A percentile compares a stretch with the other conserved stretches of the same genome.
Conservation (phyloP, 2,113 vertebrate species). For the Lycaon pictus region DNA sequence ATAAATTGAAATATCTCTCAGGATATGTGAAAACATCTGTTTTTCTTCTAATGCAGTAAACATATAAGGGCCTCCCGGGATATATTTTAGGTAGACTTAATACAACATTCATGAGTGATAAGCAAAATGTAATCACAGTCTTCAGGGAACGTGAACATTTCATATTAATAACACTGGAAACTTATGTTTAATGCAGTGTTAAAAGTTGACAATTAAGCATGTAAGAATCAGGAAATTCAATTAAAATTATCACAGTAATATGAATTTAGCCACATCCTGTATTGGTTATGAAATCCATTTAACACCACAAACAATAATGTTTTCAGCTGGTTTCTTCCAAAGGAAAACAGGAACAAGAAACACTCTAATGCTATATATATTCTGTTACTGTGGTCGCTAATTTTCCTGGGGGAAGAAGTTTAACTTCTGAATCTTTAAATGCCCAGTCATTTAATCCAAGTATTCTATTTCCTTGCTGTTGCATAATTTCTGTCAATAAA, state of each 20-base stretch:
- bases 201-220: slow-evolving; percentile 70
- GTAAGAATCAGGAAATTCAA: slow-evolving; percentile 76
- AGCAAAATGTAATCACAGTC: slow-evolving; percentile 68
- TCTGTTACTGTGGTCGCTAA: slow-evolving; percentile 56
- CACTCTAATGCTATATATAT: not conserved
- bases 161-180: slow-evolving; percentile 30
- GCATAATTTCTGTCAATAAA: not conserved
- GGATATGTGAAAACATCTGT: slow-evolving; percentile 61
- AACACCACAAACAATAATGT: slow-evolving; percentile 64
- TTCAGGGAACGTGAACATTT: slow-evolving; percentile 39
- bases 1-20: slow-evolving; percentile 32
- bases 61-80: slow-evolving; percentile 33
- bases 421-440: slow-evolving; percentile 47
- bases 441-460: not conserved
- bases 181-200: slow-evolving; percentile 74
- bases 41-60: slow-evolving; percentile 54
- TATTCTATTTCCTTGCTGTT: slow-evolving; percentile 23
- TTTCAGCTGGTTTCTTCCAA: slow-evolving; percentile 63
- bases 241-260: slow-evolving; percentile 71
- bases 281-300: slow-evolving; percentile 77
- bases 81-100: slow-evolving; percentile 59
- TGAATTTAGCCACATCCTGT: slow-evolving; percentile 74
- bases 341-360: slow-evolving; percentile 67
- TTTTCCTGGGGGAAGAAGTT: slow-evolving; percentile 29
- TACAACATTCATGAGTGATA: slow-evolving; percentile 52